Evolutionary conservation across 2,888 invertebrate genomes (phyloP).

Genomic region (Fragum sueziense): DNA sequence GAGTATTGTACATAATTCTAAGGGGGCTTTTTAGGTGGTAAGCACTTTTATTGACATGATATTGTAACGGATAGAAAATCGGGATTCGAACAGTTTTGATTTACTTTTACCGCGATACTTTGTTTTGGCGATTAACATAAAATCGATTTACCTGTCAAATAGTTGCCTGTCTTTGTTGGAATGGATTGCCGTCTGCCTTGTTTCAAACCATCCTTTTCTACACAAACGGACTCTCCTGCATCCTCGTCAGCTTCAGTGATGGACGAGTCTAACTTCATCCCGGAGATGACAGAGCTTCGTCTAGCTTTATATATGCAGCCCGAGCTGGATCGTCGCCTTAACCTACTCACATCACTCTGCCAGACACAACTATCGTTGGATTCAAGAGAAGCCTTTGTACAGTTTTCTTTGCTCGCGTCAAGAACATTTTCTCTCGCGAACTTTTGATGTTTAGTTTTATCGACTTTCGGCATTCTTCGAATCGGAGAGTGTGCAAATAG

Average conservation of each 20-base stretch:
- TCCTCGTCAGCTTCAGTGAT: background rate
- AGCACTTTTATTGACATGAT: too few species aligned
- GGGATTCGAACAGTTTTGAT: too few species aligned
- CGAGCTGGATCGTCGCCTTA: background rate
- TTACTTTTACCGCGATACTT: background rate
- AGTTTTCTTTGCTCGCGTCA: too few species aligned
- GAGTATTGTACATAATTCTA: too few species aligned
- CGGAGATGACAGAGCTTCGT: background rate
- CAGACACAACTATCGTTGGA: background rate
- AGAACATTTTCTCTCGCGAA: too few species aligned
- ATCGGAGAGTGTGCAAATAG: slow-evolving; percentile 27
- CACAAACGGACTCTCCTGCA: too few species aligned
- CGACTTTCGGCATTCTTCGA: background rate
- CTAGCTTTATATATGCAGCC: background rate
- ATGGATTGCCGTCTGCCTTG: slow-evolving; percentile 23
- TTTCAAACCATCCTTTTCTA: background rate
- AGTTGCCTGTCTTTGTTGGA: slow-evolving; percentile 33
- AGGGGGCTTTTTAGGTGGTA: too few species aligned
- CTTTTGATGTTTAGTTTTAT: background rate
- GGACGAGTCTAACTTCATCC: background rate
- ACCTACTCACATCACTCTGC: background rate
- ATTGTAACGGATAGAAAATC: too few species aligned
- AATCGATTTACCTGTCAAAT: slow-evolving; percentile 28
- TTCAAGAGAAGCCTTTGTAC: too few species aligned
- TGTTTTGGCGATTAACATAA: background rate